Percentiles rank a stretch among this genome's conserved stretches.
Conservation (phyloP, 2,113 vertebrate genomes). For the Cyanistes caeruleus region DNA sequence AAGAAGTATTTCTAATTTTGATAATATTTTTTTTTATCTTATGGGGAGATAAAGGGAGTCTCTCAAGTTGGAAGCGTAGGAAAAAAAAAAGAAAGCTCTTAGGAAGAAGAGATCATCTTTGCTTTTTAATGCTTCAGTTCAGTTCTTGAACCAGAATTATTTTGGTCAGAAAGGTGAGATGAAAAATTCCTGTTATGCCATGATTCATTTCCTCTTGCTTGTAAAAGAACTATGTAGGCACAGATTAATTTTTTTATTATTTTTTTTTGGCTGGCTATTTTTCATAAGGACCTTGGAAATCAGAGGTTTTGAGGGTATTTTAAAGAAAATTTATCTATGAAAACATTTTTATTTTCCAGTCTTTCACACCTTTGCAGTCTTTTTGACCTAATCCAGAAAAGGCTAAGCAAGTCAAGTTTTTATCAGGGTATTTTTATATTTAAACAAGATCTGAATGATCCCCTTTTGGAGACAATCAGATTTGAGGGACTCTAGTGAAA, state of each 20-base stretch:
- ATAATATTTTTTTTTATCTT: background rate
- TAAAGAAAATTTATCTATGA: background rate
- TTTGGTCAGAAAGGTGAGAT: background rate
- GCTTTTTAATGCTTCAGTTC: background rate
- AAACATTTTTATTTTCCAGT: background rate
- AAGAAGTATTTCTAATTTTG: background rate
- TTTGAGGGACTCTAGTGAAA: background rate
- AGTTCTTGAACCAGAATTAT: background rate
- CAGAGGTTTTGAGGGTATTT: background rate
- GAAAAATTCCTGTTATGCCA: background rate
- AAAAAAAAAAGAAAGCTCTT: background rate
- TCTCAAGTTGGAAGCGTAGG: background rate
- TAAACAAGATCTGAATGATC: background rate
- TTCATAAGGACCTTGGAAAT: background rate
- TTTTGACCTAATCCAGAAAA: background rate
- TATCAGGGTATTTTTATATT: background rate
- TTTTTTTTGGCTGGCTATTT: background rate
- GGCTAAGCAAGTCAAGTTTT: background rate
- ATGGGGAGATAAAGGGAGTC: background rate
- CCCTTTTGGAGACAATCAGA: background rate
- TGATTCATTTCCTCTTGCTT: background rate
- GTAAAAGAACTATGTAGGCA: background rate
- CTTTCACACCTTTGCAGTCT: background rate
- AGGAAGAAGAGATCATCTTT: background rate
- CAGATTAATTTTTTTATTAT: background rate